phyloP scores from a whole-genome alignment of 2,888 invertebrate species.

The Trachelus tabidus region DNA sequence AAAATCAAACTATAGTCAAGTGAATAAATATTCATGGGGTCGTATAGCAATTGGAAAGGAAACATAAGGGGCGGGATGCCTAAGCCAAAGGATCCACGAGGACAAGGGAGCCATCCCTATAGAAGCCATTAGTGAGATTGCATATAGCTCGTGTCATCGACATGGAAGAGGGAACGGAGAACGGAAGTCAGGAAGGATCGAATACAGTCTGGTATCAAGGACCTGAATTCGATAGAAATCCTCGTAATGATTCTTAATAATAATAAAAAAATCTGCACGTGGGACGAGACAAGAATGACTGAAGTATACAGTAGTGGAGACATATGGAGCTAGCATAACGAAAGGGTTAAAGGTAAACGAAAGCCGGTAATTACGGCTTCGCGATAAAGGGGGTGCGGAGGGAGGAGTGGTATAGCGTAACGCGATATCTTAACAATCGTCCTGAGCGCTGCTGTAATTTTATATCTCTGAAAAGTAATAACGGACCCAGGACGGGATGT shows the following conservation, averaged over 20 bases:
- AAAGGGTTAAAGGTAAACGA: not conserved
- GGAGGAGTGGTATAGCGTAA: conserved; percentile 1
- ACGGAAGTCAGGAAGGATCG: not conserved
- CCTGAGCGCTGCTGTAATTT: conserved; percentile 43
- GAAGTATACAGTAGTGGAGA: not conserved
- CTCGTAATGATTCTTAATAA: not conserved
- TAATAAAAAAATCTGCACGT: not conserved
- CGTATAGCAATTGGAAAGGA: not conserved
- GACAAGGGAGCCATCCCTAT: conserved; percentile 19
- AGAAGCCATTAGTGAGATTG: conserved; percentile 61
- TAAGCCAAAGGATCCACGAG: conserved; percentile 19
- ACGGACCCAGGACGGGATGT: conserved; percentile 40
- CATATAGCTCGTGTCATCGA: conserved; percentile 36
- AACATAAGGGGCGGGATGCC: conserved; percentile 18
- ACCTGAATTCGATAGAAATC: not conserved
- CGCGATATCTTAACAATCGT: not conserved
- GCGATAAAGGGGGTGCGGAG: not conserved
- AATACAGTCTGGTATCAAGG: not conserved
- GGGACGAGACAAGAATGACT: not conserved
- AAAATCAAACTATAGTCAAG: conserved; percentile 51
- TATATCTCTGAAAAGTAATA: conserved; percentile 56
- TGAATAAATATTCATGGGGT: conserved; percentile 52
- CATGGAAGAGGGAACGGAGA: not conserved
- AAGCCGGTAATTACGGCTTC: not conserved
- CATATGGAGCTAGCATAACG: not conserved